Conservation (phyloP, 2,888 invertebrate species). For the Cenopis cana region DNA sequence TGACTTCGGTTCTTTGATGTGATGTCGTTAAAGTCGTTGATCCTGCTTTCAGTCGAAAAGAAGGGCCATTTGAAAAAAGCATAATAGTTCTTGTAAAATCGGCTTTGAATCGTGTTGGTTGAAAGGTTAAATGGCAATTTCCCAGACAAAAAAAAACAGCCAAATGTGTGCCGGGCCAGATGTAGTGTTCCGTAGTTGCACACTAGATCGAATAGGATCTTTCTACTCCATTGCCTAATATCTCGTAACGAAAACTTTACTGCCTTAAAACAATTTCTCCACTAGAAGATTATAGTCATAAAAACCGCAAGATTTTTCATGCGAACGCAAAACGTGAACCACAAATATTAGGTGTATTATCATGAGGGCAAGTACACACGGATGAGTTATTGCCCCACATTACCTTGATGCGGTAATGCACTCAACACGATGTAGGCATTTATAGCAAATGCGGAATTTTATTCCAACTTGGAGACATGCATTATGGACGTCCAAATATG, state of each 20-base stretch:
- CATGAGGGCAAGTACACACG: slow-evolving; percentile 30
- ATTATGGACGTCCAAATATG: slow-evolving; percentile 42
- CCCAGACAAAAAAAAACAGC: too few relatives aligned
- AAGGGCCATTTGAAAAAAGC: too few relatives aligned
- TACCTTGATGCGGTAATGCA: slow-evolving; percentile 63
- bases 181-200: too few relatives aligned
- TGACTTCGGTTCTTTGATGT: too few relatives aligned
- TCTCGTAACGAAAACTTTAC: slow-evolving; percentile 2
- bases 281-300: slow-evolving; percentile 13
- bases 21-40: too few relatives aligned
- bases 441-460: slow-evolving; percentile 55
- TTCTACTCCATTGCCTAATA: not conserved
- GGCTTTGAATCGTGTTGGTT: too few relatives aligned
- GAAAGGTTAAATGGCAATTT: too few relatives aligned
- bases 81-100: too few relatives aligned
- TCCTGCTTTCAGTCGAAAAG: too few relatives aligned
- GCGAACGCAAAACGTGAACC: slow-evolving; percentile 31
- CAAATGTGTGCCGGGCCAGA: too few relatives aligned
- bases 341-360: slow-evolving; percentile 44
- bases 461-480: slow-evolving; percentile 47
- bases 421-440: slow-evolving; percentile 58
- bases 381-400: slow-evolving; percentile 57
- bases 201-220: not conserved
- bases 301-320: slow-evolving; percentile 31
- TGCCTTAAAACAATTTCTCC: slow-evolving; percentile 16